Evolutionary conservation across 1,140 invertebrate species (phyloP).

Genomic region (Micrasema minimum): DNA sequence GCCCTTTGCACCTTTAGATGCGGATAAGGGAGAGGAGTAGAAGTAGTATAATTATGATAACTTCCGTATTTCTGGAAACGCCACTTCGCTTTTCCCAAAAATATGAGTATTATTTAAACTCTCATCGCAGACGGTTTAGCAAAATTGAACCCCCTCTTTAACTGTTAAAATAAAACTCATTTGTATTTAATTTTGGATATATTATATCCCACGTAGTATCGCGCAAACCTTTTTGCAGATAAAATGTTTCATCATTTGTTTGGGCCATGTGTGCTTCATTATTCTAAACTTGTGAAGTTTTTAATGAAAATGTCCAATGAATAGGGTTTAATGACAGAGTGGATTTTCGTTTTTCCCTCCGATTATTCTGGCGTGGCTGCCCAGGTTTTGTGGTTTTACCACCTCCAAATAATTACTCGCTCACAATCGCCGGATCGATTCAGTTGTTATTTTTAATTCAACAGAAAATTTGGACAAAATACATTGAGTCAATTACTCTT

Average conservation of each 20-base stretch:
- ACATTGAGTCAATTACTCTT: no score
- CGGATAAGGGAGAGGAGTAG: no score
- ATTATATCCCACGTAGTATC: conserved; percentile 15
- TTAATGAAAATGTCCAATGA: conserved; percentile 34
- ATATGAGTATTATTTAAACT: no score
- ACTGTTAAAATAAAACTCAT: conserved; percentile 4
- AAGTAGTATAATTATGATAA: no score
- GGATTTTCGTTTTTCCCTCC: conserved; percentile 30
- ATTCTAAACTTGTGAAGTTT: conserved; percentile 25
- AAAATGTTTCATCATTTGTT: conserved; percentile 22
- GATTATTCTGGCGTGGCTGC: neutral
- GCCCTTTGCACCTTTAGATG: no score
- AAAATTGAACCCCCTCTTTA: no score
- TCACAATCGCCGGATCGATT: conserved; percentile 5
- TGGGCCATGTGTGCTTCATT: conserved; percentile 23
- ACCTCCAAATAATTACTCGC: conserved; percentile 19
- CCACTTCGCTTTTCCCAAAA: no score
- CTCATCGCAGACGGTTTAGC: no score
- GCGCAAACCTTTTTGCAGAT: conserved; percentile 17
- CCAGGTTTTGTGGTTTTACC: conserved; percentile 21
- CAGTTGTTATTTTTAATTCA: neutral
- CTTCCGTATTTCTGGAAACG: no score
- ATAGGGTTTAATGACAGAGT: conserved; percentile 29
- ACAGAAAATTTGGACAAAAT: neutral
- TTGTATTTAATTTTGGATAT: conserved; percentile 22